phyloP scores from a whole-genome alignment of 2,888 invertebrate genomes.

The Phoronis australis region DNA sequence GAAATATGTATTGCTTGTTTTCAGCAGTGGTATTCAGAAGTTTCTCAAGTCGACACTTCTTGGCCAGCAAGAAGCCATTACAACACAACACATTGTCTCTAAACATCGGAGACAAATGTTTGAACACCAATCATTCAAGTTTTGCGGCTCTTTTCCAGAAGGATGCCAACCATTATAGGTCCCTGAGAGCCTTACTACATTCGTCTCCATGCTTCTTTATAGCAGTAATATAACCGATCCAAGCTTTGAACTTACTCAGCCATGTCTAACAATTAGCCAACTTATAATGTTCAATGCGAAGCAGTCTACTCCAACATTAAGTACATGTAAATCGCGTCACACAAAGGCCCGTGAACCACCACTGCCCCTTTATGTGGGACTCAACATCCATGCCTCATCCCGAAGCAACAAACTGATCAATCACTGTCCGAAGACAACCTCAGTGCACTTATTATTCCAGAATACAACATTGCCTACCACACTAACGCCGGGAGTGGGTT shows the following conservation, averaged over 20 bases:
- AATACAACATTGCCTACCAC: too few species aligned
- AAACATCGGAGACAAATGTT: slow-evolving; percentile 4
- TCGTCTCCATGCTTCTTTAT: not conserved
- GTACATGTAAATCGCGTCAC: slow-evolving; percentile 2
- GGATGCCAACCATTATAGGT: slow-evolving; percentile 6
- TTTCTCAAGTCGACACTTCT: not conserved
- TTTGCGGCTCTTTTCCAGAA: slow-evolving; percentile 4
- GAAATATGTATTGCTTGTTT: slow-evolving; percentile 6
- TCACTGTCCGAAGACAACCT: too few species aligned
- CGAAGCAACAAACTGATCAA: slow-evolving; percentile 6
- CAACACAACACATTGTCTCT: not conserved
- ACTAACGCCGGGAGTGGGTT: too few species aligned
- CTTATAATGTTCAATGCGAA: not conserved
- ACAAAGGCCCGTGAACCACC: slow-evolving; percentile 4
- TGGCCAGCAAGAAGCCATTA: not conserved
- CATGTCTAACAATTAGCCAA: slow-evolving; percentile 3
- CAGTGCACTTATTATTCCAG: too few species aligned
- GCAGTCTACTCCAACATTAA: not conserved
- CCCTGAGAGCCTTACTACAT: slow-evolving; percentile 1
- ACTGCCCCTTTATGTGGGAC: slow-evolving; percentile 5
- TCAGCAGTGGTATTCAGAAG: slow-evolving; percentile 2
- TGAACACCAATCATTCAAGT: not conserved
- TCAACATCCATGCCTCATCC: not conserved
- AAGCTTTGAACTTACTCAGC: not conserved
- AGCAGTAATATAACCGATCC: not conserved